Evolutionary conservation across 2,797 vertebrate species (phyloP).

Genomic region (Percopsis omiscomaycus): DNA sequence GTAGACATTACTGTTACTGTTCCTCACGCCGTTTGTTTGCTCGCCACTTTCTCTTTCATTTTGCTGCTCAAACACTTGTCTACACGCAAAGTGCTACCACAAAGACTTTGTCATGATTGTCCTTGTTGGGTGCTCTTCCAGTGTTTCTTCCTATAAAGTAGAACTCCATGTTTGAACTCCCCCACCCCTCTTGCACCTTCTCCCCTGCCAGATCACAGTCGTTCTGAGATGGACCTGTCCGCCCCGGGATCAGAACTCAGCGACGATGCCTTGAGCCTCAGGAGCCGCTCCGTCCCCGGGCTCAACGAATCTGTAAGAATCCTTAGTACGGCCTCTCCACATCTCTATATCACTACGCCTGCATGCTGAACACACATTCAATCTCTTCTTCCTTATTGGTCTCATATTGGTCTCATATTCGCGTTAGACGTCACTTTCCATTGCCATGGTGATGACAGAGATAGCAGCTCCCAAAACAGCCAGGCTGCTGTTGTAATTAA

Average conservation of each 20-base stretch:
- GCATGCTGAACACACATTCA: constrained; percentile 2
- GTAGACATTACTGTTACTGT: constrained; percentile 23
- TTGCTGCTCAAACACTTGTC: constrained; percentile 26
- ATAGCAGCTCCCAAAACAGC: too few relatives aligned
- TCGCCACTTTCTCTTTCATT: constrained; percentile 9
- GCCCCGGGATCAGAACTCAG: constrained; percentile 80
- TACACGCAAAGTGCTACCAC: too few relatives aligned
- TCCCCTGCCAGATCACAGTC: constrained; percentile 82
- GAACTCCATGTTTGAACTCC: constrained; percentile 4
- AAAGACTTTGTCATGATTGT: too few relatives aligned
- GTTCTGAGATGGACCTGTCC: constrained; percentile 89
- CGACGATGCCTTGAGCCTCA: constrained; percentile 80
- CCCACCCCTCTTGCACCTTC: background rate
- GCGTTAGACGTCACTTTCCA: too few relatives aligned
- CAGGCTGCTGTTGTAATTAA: too few relatives aligned
- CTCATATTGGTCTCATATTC: too few relatives aligned
- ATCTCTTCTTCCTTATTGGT: background rate
- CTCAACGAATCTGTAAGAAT: constrained; percentile 85
- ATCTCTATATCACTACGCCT: background rate
- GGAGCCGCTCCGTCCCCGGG: constrained; percentile 88
- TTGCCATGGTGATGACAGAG: too few relatives aligned
- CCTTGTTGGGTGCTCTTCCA: too few relatives aligned
- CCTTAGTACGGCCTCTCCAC: too few relatives aligned
- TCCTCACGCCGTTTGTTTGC: background rate
- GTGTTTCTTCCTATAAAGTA: background rate